Percentiles rank a stretch among this genome's conserved stretches.
phyloP scores from a whole-genome alignment of 1,140 invertebrate genomes.

The Drosophila ananassae region DNA sequence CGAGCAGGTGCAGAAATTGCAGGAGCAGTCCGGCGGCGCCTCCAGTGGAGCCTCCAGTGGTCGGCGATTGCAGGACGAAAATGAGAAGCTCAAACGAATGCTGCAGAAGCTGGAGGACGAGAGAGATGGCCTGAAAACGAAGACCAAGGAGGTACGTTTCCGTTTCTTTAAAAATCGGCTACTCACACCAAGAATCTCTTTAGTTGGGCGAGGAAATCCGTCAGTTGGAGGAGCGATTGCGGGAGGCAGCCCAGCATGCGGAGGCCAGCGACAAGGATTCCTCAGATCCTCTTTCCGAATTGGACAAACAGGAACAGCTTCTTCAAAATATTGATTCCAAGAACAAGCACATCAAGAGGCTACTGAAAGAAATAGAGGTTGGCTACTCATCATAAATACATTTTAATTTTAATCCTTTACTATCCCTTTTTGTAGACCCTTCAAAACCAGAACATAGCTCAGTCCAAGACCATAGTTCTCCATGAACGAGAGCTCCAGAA shows the following conservation, averaged over 20 bases:
- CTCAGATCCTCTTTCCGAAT: slow-evolving; percentile 77
- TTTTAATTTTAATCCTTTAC: neutral
- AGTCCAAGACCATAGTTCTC: slow-evolving; percentile 72
- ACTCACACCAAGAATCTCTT: neutral
- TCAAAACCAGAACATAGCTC: slow-evolving; percentile 75
- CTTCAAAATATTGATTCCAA: slow-evolving; percentile 80
- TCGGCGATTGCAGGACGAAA: slow-evolving; percentile 69
- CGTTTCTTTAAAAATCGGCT: neutral
- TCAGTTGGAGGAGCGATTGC: slow-evolving; percentile 65
- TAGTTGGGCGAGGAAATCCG: slow-evolving; percentile 70
- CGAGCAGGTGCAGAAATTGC: slow-evolving; percentile 51
- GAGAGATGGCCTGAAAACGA: slow-evolving; percentile 51
- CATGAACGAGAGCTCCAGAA: slow-evolving; percentile 69
- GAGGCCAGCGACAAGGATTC: slow-evolving; percentile 81
- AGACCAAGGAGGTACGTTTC: slow-evolving; percentile 59
- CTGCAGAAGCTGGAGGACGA: slow-evolving; percentile 73
- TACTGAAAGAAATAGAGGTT: slow-evolving; percentile 80
- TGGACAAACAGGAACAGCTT: slow-evolving; percentile 81
- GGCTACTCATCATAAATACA: neutral
- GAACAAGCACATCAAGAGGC: slow-evolving; percentile 83
- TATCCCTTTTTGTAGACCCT: slow-evolving; percentile 51
- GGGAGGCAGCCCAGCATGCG: slow-evolving; percentile 61
- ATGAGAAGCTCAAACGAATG: slow-evolving; percentile 78
- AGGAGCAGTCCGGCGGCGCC: slow-evolving; percentile 21
- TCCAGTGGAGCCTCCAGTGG: slow-evolving; percentile 17